Evolutionary conservation across 2,888 invertebrate species (phyloP), one percentile per base, ranked within the genome.

Genomic region (Actias luna): DNA sequence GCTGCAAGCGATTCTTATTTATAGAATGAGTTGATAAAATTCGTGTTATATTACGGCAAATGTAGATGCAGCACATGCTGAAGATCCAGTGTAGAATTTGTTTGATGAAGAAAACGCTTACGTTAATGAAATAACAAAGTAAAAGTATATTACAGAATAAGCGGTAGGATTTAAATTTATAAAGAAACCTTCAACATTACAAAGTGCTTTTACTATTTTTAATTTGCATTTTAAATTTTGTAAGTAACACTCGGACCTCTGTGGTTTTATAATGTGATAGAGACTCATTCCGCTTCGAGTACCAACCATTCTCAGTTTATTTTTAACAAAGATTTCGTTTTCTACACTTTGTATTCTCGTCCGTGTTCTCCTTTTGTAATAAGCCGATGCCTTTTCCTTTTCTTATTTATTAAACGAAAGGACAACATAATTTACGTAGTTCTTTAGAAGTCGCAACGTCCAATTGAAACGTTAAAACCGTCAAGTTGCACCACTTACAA

Each of bases 401-500:
- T 50, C 5, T 33, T 33, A 33, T 8, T 50, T 50, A 12, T 50
- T 12, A 22, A 22, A 22, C 25, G 12, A 50, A 50, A 50, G 25
- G 22, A 25, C 10, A 50, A 50, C 42, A 42, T 42, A 42, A 42
- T n/a, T 18, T 18, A 42, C 18, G 18, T 25, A 50, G 46, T 50
- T 50, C 22, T 50, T 50, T 50, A 50, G 46, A 50, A 50, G 55
- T 55, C 29, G 16, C 55, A 55, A 27, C 27, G 29, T 29, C n/a
- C 55, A 55, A 55, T 29, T n/a, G 8, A 29, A 29, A 55, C 29
- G n/a, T 55, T 55, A 22, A 29, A 16, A 29, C n/a, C 55, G 29
- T 55, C 55, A 64, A 68, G 67, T 76, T 76, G 73, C 70, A 71
- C 67, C 66, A 75, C 78, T 77, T 72, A 75, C 71, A 75, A 78